Base-by-base conservation (phyloP, 2,888 invertebrate species). In the Lasioglossum pauxillum region DNA sequence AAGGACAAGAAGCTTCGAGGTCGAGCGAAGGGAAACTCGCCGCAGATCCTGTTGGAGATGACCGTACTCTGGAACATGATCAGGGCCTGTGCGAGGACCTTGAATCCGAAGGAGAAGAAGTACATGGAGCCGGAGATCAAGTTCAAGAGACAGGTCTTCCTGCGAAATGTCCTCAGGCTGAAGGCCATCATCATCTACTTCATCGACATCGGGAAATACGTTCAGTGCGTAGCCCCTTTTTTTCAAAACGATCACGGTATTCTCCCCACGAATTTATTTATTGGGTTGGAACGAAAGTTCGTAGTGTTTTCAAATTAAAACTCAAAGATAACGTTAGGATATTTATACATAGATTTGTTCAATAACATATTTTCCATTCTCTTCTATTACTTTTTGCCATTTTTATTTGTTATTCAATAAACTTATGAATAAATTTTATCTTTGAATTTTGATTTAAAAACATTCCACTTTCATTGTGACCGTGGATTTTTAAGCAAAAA, bases 21-120 rank as follows among this genome's bases (percentile, higher is more conserved):
- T 1, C 96, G 98, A 71, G 98, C 99, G n/a, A 99, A 99, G 95
- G 99, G 99, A 23, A 98, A 97, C 93, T 97, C 97, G 78, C 98
- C 98, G 0, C 99, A 98, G 93, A 98, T 99, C 92, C 96, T 98
- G 67, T 95, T 99, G 78, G 99, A 99, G 95, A 97, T 99, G 97
- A 97, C 97, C 77, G 97, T 99, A 10, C 96, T 98, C 74, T 99
- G 98, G 98, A 99, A 99, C 95, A 98, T 98, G 88, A 96, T 99
- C 93, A 97, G 98, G 94, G 99, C 98, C n/a, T 98, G 98, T 76
- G 97, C 99, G 81, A 96, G 99, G 88, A 99, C 98, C 3, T 96
- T 99, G 71, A 99, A 99, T 95, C 99, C 99, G 0, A 98, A 97
- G 92, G 99, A 99, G 95, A 98, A 98, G 79, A 99, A 99, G 95